Base-by-base conservation (phyloP, 2,888 invertebrate species). In the Harpalus rufipes region DNA sequence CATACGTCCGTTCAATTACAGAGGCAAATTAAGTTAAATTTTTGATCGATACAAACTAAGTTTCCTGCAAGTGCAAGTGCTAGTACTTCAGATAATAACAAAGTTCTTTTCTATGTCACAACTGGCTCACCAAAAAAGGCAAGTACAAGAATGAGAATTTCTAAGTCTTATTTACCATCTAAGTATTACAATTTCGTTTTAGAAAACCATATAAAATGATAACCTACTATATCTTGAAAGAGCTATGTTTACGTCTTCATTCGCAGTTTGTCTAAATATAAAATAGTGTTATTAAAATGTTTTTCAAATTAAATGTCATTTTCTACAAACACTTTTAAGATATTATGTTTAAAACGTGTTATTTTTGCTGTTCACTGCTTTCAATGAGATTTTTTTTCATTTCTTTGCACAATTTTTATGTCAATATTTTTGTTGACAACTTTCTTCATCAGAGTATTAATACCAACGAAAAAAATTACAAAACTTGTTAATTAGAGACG, bases 1-100 rank as follows among this genome's bases (percentile, higher is more conserved):
- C 59, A 59, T 59, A 59, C 59, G 14, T 59, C 59, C 59, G 59
- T 59, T 59, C 59, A 7, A 59, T 59, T 59, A 16, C 59, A 59
- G 59, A 7, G 16, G 59, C 59, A 59, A 59, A 59, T 14, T 14
- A 14, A 59, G 59, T 16, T 16, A 59, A 16, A 59, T 59, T 59
- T 59, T 59, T 59, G 14, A 59, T 59, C 59, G 59, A 59, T 59
- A 59, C 16, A 59, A 59, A 59, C 59, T 16, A 16, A 16, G 59
- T 59, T 59, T 59, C 16, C 16, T 59, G 59, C 16, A 59, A 59
- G 59, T 59, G 59, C 59, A 59, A 59, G 59, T 3, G 16, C 59
- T 59, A 16, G 16, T 51, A 12, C 44, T 51, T 51, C 12, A 10
- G 44, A 51, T 51, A 51, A 51, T 51, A 51, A 51, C 44, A 51